These are phyloP conservation scores for Metopolophium dirhodum DNA, from an alignment of 1,140 invertebrate species.

Conservation along the genomic window DNA sequence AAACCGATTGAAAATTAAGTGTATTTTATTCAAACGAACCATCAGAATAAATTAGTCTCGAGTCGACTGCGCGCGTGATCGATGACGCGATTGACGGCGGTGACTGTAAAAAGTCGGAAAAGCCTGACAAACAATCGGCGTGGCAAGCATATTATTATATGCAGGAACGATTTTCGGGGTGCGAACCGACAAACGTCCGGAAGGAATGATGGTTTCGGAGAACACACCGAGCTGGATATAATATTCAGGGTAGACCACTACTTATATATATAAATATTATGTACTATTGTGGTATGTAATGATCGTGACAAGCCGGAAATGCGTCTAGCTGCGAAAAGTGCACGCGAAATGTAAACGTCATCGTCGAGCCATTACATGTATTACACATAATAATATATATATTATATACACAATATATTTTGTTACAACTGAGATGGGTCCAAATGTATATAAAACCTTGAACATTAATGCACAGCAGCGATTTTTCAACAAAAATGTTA, in stretches of 20 bases:
- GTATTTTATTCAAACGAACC: not conserved
- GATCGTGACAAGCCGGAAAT: conserved; percentile 15
- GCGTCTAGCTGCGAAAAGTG: not conserved
- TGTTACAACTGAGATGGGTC: not conserved
- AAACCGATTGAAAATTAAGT: not conserved
- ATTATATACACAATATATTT: no score
- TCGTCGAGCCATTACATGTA: not conserved
- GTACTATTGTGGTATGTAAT: not conserved
- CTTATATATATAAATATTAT: not conserved
- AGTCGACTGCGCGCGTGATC: not conserved
- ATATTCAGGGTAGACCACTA: not conserved
- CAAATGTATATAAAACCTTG: not conserved
- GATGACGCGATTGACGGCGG: not conserved
- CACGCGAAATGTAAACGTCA: conserved; percentile 6
- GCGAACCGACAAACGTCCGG: not conserved
- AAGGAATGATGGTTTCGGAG: not conserved
- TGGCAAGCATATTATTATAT: not conserved
- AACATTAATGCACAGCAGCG: not conserved
- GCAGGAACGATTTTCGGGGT: not conserved
- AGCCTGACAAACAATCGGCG: not conserved
- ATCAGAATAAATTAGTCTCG: not conserved
- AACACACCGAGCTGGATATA: not conserved
- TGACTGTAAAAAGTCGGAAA: not conserved
- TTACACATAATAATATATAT: not conserved
- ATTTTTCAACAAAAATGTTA: conserved; percentile 13